Base-by-base conservation (phyloP, 2,888 invertebrate species). In the Agrochola lota region DNA sequence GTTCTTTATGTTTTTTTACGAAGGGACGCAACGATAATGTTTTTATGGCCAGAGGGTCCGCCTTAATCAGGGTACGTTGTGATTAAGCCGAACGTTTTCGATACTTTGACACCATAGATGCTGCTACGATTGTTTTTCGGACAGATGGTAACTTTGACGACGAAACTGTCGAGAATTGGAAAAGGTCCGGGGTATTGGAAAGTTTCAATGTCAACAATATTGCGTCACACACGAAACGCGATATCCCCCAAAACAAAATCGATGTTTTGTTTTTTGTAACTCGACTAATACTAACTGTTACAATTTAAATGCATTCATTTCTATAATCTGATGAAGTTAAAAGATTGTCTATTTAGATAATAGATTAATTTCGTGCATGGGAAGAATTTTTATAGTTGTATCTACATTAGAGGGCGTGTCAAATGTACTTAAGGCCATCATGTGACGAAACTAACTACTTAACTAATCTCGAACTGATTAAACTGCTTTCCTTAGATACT, bases 1-100 rank as follows among this genome's bases (percentile, higher is more conserved):
- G 94, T 95, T 95, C 94, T 96, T 96, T 96, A 96, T 96, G 95
- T 95, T 96, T 96, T 92, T 96, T 96, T 95, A 94, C 90, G 93
- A 94, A 94, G 96, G 95, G 95, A 94, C 92, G 93, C 90, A 92
- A 93, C 95, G 96, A 96, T 96, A 96, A 96, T 96, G 96, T 96
- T 96, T 96, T 96, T 96, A 96, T 95, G 96, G 96, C 94, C 92
- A 93, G 95, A 95, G 94, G 94, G 93, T 92, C 91, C 91, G 93
- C 93, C 92, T 94, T 96, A 96, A 96, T 96, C 96, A 96, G 95
- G 94, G 94, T 93, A 93, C 94, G 93, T 92, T 94, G 95, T 96
- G 96, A 96, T 96, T 96, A 96, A 95, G 92, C 91, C 90, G 92
- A 91, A 90, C 93, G 93, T 94, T 94, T 93, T 92, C 88, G 90